Percentiles rank a stretch among this genome's conserved stretches.
Evolutionary conservation across 2,797 vertebrate species (phyloP).

Genomic region (Artibeus lituratus): DNA sequence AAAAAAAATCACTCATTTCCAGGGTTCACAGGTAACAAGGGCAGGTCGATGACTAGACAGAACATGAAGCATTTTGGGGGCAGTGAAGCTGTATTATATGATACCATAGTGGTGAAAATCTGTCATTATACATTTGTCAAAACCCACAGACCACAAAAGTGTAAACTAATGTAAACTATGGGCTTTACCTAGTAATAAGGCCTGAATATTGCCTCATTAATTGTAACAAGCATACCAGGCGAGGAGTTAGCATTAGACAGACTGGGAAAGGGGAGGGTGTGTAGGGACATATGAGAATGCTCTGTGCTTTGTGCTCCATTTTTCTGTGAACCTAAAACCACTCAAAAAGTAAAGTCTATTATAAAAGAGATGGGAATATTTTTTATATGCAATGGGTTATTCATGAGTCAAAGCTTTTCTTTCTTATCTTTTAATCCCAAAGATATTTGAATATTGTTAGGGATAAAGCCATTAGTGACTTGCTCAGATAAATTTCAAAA

Average conservation of each 20-base stretch:
- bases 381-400: not conserved
- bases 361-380: not conserved
- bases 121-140: not conserved
- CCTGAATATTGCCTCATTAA: not conserved
- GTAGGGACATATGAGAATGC: not conserved
- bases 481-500: constrained; percentile 7
- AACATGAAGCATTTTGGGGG: not conserved
- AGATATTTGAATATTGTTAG: not conserved
- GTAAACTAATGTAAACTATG: not conserved
- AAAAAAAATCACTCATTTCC: not conserved
- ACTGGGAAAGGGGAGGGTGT: fast-evolving
- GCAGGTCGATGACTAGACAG: not conserved
- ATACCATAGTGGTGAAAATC: not conserved
- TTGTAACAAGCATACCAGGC: not conserved
- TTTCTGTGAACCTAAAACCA: not conserved
- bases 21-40: not conserved
- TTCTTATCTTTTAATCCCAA: not conserved
- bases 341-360: not conserved
- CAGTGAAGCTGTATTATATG: not conserved
- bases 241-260: not conserved
- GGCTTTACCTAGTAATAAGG: not conserved
- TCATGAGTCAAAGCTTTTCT: constrained; percentile 11
- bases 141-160: not conserved
- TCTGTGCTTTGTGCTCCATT: not conserved
- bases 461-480: not conserved